Evolutionary conservation across 2,113 vertebrate species (phyloP).

Genomic region (Girardinichthys multiradiatus): DNA sequence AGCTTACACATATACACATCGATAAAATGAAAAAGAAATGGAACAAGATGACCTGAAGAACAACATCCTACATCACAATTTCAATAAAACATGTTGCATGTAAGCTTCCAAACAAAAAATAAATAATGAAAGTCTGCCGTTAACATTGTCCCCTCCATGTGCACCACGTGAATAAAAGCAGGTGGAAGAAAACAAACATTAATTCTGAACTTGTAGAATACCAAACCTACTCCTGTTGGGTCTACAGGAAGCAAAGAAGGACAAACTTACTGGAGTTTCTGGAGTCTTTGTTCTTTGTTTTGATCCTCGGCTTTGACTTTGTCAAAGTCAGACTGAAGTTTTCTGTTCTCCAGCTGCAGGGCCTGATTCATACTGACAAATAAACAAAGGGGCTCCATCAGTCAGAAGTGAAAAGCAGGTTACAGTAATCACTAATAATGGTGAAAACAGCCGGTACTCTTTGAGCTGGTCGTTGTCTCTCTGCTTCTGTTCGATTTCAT

Average conservation of each 20-base stretch:
- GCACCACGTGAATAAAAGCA: background rate
- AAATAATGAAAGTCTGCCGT: background rate
- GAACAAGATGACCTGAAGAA: background rate
- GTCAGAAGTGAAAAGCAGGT: background rate
- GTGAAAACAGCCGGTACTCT: slow-evolving; percentile 78
- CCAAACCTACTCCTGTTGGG: background rate
- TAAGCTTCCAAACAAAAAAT: background rate
- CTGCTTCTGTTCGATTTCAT: slow-evolving; percentile 93
- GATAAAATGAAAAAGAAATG: background rate
- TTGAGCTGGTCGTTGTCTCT: slow-evolving; percentile 87
- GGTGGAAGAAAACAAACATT: background rate
- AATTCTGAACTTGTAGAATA: background rate
- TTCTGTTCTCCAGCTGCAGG: slow-evolving; percentile 90
- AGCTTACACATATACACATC: background rate
- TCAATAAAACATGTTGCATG: background rate
- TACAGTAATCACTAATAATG: background rate
- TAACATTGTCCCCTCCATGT: background rate
- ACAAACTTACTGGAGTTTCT: slow-evolving; percentile 76
- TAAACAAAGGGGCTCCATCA: background rate
- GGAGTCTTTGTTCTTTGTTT: slow-evolving; percentile 88
- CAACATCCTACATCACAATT: background rate
- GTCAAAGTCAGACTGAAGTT: slow-evolving; percentile 89
- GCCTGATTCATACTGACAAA: slow-evolving; percentile 86
- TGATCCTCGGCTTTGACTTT: slow-evolving; percentile 90
- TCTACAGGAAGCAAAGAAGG: background rate